Percentiles rank a stretch among this genome's conserved stretches.
These are phyloP conservation scores for Notospermus geniculatus DNA, from an alignment of 1,140 invertebrate genomes.

Conservation along the genomic window DNA sequence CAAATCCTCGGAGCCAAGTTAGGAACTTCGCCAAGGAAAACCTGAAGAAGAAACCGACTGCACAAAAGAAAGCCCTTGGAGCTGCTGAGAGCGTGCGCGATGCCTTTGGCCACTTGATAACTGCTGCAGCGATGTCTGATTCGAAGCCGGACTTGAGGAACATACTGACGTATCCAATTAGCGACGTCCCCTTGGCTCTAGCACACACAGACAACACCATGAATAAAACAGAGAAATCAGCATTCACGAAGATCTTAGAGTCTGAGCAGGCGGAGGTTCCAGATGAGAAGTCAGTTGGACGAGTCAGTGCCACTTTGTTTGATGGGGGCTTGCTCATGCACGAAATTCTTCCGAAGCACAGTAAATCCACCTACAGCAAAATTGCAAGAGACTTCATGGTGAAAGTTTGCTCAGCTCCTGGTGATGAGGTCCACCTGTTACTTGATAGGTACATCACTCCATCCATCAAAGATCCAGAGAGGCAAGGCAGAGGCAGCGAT, in stretches of 20 bases:
- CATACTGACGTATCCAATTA: slow-evolving; percentile 8
- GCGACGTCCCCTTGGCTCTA: slow-evolving; percentile 9
- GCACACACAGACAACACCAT: slow-evolving; percentile 12
- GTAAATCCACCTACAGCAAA: slow-evolving; percentile 7
- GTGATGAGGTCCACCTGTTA: slow-evolving; percentile 1
- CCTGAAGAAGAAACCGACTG: neutral
- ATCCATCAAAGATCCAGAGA: slow-evolving; percentile 12
- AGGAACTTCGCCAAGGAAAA: slow-evolving; percentile 3
- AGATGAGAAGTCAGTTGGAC: slow-evolving; percentile 5
- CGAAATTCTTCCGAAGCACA: slow-evolving; percentile 8
- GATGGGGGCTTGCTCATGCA: slow-evolving; percentile 18
- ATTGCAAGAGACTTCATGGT: neutral
- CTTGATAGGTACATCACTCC: neutral
- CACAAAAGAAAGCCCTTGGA: neutral
- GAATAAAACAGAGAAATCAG: slow-evolving; percentile 8
- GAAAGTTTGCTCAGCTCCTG: neutral
- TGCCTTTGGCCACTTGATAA: slow-evolving; percentile 4
- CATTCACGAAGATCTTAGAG: slow-evolving; percentile 8
- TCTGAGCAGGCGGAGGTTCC: neutral
- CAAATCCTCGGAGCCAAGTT: neutral
- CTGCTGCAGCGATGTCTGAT: neutral
- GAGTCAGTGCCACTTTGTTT: slow-evolving; percentile 10
- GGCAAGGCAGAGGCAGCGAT: slow-evolving; percentile 10
- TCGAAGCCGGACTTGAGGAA: neutral
- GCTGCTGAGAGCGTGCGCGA: slow-evolving; percentile 3